These are phyloP conservation scores for Agonopterix heracliana DNA, from an alignment of 2,888 invertebrate species.

Conservation along the genomic window DNA sequence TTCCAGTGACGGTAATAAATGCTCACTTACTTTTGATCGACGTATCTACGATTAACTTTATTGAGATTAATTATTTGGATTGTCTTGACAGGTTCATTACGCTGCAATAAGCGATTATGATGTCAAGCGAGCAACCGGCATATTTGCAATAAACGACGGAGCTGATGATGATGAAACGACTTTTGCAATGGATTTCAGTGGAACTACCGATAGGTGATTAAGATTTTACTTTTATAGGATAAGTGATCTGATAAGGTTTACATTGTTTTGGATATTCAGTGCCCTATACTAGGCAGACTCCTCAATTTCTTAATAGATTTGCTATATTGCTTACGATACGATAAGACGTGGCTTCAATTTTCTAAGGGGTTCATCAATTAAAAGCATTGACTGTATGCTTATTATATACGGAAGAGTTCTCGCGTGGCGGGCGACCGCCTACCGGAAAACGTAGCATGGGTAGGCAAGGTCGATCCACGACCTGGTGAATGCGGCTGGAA, in stretches of 20 bases:
- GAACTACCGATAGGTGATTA: conserved; percentile 34
- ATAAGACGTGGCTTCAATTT: too few species aligned
- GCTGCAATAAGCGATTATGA: conserved; percentile 25
- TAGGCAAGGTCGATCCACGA: too few species aligned
- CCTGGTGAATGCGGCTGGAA: too few species aligned
- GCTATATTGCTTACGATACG: too few species aligned
- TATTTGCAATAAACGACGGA: conserved; percentile 8
- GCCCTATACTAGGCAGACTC: too few species aligned
- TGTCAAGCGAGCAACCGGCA: conserved; percentile 27
- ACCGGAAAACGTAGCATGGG: too few species aligned
- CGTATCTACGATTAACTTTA: background rate
- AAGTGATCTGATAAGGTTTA: background rate
- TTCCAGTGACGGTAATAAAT: conserved; percentile 32
- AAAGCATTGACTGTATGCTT: too few species aligned
- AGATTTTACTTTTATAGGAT: background rate
- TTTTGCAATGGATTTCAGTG: conserved; percentile 49
- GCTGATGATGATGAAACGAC: conserved; percentile 10
- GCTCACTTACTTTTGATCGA: background rate
- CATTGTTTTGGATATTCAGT: background rate
- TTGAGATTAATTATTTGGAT: background rate
- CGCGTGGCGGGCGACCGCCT: too few species aligned
- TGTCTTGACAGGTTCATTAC: conserved; percentile 16
- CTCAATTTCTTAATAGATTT: too few species aligned
- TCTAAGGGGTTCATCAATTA: too few species aligned
- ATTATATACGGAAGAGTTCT: too few species aligned